Conservation (phyloP, 2,797 vertebrate genomes). For the Aphelocoma californica region DNA sequence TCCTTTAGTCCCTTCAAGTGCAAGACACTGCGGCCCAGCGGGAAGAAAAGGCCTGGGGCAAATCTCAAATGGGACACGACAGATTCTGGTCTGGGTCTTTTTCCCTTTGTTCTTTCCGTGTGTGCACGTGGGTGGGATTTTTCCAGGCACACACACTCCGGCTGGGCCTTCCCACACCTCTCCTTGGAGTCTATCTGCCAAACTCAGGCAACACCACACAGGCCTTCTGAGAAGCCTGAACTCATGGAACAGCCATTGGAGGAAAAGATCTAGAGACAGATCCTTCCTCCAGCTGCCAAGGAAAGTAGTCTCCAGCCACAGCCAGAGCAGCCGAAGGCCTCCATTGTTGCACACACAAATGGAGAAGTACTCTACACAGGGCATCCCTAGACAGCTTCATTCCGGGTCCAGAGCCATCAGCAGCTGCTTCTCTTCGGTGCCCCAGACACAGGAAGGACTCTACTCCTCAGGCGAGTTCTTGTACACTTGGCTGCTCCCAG, state of each 20-base stretch:
- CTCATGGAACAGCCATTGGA: fast-evolving
- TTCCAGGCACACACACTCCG: not conserved
- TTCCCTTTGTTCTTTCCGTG: not conserved
- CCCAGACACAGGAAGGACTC: not conserved
- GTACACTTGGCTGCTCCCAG: not conserved
- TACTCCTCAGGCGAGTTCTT: not conserved
- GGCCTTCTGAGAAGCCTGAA: not conserved
- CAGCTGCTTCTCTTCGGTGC: too few species aligned
- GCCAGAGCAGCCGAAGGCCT: not conserved
- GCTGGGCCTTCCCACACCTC: too few species aligned
- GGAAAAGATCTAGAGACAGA: not conserved
- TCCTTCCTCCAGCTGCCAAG: too few species aligned
- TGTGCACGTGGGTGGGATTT: not conserved
- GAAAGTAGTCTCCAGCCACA: not conserved
- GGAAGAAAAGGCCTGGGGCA: not conserved
- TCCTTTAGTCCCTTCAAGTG: not conserved
- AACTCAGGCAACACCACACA: not conserved
- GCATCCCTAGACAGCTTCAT: too few species aligned
- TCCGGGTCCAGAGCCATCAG: not conserved
- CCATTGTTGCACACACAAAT: too few species aligned
- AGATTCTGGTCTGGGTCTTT: too few species aligned
- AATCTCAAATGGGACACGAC: not conserved
- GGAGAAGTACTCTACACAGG: not conserved
- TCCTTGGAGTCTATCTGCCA: not conserved
- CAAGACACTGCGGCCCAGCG: fast-evolving